Conservation (phyloP, 2,888 invertebrate species). For the Dasysyrphus tricinctus region DNA sequence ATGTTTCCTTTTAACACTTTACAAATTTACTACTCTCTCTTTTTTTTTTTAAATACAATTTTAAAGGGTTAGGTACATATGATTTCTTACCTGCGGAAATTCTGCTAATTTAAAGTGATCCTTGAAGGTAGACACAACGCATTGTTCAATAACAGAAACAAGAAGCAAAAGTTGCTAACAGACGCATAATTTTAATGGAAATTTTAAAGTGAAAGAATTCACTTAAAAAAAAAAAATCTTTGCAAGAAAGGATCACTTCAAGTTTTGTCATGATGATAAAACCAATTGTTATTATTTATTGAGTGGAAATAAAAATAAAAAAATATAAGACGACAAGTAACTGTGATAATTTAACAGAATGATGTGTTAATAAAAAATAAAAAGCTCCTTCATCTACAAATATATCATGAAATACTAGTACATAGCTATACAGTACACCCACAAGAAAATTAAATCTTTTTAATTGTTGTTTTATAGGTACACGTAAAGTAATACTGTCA, state of each 20-base stretch:
- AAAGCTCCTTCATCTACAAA: neutral
- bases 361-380: slow-evolving; percentile 3
- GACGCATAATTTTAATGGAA: neutral
- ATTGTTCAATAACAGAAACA: neutral
- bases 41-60: neutral
- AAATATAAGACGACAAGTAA: neutral
- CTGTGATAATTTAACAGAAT: neutral
- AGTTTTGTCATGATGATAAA: neutral
- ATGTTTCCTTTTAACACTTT: neutral
- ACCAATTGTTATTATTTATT: neutral
- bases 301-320: neutral
- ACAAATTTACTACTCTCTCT: slow-evolving; percentile 20
- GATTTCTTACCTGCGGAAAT: neutral
- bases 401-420: neutral
- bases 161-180: neutral
- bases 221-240: neutral
- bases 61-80: slow-evolving; percentile 8
- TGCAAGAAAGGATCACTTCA: neutral
- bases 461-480: neutral
- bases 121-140: neutral
- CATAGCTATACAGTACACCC: neutral
- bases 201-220: neutral
- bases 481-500: neutral
- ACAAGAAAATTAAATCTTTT: neutral
- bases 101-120: neutral